Conservation (phyloP, 1,140 invertebrate species). For the Euura saliciscinereae region DNA sequence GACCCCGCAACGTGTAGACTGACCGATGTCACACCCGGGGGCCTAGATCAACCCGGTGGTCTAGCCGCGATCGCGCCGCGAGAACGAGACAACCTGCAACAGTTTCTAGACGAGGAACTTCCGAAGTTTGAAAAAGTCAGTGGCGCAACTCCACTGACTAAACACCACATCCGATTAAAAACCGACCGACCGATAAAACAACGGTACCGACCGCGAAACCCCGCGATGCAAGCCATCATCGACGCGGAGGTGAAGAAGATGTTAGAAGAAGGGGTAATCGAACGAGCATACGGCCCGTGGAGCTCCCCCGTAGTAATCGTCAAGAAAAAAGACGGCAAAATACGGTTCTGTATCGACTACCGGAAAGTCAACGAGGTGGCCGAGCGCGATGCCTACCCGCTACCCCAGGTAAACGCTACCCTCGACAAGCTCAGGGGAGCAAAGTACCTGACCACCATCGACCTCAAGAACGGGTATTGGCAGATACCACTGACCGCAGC, state of each 20-base stretch:
- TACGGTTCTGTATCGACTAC: constrained; percentile 50
- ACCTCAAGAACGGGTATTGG: too few species aligned
- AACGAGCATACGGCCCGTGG: constrained; percentile 35
- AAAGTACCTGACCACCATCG: constrained; percentile 26
- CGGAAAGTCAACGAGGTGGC: constrained; percentile 53
- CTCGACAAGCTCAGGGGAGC: constrained; percentile 36
- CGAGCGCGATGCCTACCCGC: constrained; percentile 26
- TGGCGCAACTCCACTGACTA: background rate
- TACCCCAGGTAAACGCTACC: constrained; percentile 36
- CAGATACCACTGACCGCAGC: constrained; percentile 40
- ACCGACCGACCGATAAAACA: constrained; percentile 15
- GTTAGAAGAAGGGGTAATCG: constrained; percentile 27
- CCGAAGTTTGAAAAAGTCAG: background rate
- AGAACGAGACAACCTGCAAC: background rate
- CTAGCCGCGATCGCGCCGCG: background rate
- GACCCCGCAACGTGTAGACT: too few species aligned
- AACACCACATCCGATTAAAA: constrained; percentile 14
- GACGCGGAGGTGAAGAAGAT: constrained; percentile 30
- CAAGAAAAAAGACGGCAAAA: constrained; percentile 34
- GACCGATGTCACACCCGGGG: too few species aligned
- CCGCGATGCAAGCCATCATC: too few species aligned
- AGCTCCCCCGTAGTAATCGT: constrained; percentile 35
- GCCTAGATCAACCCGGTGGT: background rate
- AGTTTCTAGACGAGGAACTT: background rate
- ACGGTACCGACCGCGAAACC: constrained; percentile 1